Evolutionary conservation across 1,140 invertebrate genomes (phyloP).

Genomic region (Lepidurus apus): DNA sequence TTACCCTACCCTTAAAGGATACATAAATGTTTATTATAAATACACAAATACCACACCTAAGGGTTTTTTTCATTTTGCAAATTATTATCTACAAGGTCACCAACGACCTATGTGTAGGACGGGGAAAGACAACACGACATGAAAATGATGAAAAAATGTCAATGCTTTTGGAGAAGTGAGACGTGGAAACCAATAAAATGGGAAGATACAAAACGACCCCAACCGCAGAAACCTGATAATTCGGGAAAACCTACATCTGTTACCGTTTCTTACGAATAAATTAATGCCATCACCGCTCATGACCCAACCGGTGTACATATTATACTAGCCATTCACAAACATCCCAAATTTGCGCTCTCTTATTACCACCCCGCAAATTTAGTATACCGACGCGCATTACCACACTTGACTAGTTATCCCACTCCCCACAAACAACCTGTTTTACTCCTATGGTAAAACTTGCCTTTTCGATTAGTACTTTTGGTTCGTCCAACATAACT

Average conservation of each 20-base stretch:
- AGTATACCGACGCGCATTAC: not conserved
- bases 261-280: not conserved
- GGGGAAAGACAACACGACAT: not conserved
- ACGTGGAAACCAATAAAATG: not conserved
- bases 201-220: conserved; percentile 6
- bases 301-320: no score
- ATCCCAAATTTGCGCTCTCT: no score
- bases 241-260: not conserved
- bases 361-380: no score
- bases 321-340: no score
- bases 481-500: not conserved
- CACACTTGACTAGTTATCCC: conserved; percentile 8
- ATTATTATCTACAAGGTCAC: conserved; percentile 5
- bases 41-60: conserved; percentile 5
- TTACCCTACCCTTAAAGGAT: no score
- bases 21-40: not conserved
- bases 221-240: not conserved
- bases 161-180: not conserved
- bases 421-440: not conserved
- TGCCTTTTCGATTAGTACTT: not conserved
- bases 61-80: not conserved
- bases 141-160: not conserved
- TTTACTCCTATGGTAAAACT: not conserved
- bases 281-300: not conserved
- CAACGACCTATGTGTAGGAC: not conserved